These are phyloP conservation scores for Anomalospiza imberbis DNA, from an alignment of 2,797 vertebrate genomes.

Conservation along the genomic window DNA sequence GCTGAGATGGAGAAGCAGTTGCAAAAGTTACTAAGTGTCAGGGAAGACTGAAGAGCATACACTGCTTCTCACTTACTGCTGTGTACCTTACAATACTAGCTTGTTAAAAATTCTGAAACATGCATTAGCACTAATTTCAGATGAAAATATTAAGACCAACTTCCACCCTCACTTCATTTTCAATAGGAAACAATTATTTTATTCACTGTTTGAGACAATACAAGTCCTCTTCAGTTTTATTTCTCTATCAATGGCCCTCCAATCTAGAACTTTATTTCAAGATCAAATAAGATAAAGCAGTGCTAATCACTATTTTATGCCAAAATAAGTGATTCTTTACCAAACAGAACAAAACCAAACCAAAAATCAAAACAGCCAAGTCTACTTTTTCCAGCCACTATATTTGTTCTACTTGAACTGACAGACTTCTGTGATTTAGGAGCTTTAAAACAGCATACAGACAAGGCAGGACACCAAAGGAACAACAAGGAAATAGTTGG, in stretches of 20 bases:
- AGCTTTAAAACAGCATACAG: background rate
- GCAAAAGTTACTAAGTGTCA: rapidly evolving
- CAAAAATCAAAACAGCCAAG: background rate
- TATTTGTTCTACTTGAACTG: background rate
- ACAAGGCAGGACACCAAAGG: background rate
- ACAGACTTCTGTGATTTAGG: background rate
- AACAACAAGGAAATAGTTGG: rapidly evolving
- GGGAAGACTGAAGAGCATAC: background rate
- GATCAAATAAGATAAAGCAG: background rate
- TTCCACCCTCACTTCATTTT: background rate
- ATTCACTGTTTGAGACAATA: background rate
- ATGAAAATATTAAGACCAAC: background rate
- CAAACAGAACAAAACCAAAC: background rate
- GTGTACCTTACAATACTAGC: no score
- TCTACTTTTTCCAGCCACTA: background rate
- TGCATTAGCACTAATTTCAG: background rate
- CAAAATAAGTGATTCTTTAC: background rate
- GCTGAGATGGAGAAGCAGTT: background rate
- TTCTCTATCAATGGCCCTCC: background rate
- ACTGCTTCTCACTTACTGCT: background rate
- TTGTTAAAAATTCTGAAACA: background rate
- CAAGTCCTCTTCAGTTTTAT: background rate
- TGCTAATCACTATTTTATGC: background rate
- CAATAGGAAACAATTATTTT: background rate
- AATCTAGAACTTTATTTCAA: background rate